Conservation (phyloP, 2,888 invertebrate genomes). For the Perithous albicinctus region DNA sequence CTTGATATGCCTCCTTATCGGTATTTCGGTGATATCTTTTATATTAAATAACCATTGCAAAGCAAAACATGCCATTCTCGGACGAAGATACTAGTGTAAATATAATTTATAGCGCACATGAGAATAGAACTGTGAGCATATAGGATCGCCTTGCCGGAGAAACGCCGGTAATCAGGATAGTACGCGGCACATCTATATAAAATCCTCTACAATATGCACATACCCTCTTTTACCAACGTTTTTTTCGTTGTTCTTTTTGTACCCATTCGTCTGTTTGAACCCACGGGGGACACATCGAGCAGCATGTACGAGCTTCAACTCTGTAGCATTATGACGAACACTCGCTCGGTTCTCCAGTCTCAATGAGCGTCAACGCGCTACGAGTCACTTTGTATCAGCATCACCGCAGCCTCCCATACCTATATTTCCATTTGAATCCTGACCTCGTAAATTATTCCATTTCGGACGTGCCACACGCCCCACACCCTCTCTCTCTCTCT, state of each 20-base stretch:
- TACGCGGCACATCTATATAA: background rate
- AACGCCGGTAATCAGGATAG: background rate
- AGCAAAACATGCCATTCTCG: background rate
- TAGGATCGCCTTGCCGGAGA: no score
- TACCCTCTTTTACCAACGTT: background rate
- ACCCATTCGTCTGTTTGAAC: background rate
- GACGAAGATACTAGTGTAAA: background rate
- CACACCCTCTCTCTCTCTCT: background rate
- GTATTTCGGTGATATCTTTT: no score
- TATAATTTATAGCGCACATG: background rate
- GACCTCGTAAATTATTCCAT: slow-evolving; percentile 47
- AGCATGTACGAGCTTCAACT: background rate
- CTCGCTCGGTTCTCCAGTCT: background rate
- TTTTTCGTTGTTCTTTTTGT: background rate
- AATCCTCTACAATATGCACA: background rate
- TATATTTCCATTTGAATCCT: slow-evolving; percentile 45
- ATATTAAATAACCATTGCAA: no score
- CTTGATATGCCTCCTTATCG: no score
- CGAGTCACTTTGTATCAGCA: slow-evolving; percentile 44
- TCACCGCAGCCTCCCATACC: background rate
- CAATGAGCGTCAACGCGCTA: background rate
- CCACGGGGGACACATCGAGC: background rate
- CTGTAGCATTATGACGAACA: background rate
- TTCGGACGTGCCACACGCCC: slow-evolving; percentile 30
- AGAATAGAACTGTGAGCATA: background rate